Evolutionary conservation across 2,113 vertebrate species (phyloP), one percentile per base, ranked within the genome.

Genomic region (Cygnus buccinator): DNA sequence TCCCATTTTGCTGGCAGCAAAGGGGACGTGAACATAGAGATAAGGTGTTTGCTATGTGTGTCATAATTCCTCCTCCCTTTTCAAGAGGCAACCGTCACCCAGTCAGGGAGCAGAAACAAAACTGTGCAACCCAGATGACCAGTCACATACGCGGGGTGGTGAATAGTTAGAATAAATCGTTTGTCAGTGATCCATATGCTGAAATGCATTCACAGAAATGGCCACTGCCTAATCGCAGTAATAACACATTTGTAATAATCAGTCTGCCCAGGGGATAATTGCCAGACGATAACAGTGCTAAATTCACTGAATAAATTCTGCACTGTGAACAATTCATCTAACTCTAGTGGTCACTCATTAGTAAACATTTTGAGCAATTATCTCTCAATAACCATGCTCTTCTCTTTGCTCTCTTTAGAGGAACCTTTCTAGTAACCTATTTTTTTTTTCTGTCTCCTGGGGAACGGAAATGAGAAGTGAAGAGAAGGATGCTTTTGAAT

Each of bases 401-500:
- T 95, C 95, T 92, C 92, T 93, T 84, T 77, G 43, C 80, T 95
- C 89, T 71, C 77, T 95, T 94, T 90, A 94, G 91, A 96, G 76
- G 71, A 97, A 97, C 94, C 93, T 96, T 96, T 96, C 94, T 95
- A 95, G 93, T 95, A 97, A 96, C 94, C 94, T 96, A 95, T 96
- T 97, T 97, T 93, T 58, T 58, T 80, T 94, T 90, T 89, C 94
- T 97, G 94, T 96, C 94, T 97, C 94, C 94, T 95, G 95, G 93
- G 91, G 95, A 96, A 96, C 86, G 91, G 93, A 97, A 95, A 96
- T 94, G 89, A 95, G 94, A 94, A 94, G 87, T 90, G 82, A 95
- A 96, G 96, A 91, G 78, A 94, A 96, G 93, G 91, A 91, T 96
- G 91, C 95, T 95, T 97, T 97, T 95, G 87, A 96, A 96, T 96